Evolutionary conservation across 2,888 invertebrate genomes (phyloP).

Genomic region (Drosophila nr. perissopoda): DNA sequence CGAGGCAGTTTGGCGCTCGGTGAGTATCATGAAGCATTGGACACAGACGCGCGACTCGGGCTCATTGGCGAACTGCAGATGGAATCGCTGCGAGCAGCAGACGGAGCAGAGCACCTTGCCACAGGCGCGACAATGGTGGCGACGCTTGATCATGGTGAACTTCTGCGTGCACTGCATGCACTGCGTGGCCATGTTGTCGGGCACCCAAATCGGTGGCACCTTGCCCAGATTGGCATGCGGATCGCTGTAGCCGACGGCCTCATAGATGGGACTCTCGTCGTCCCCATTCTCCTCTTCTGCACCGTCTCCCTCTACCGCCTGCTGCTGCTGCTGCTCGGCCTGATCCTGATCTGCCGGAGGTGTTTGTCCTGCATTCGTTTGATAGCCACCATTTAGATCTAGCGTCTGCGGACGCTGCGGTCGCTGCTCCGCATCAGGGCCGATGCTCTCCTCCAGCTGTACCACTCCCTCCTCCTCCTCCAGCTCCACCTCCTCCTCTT

Average conservation of each 20-base stretch:
- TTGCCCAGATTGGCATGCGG: slow-evolving; percentile 87
- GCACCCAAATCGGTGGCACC: slow-evolving; percentile 94
- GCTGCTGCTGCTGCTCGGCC: background rate
- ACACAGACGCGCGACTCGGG: slow-evolving; percentile 92
- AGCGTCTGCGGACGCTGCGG: slow-evolving; percentile 83
- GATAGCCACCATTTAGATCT: slow-evolving; percentile 75
- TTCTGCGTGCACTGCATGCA: slow-evolving; percentile 93
- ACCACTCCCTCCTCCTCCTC: slow-evolving; percentile 15
- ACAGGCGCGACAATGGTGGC: slow-evolving; percentile 95
- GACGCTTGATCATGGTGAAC: slow-evolving; percentile 92
- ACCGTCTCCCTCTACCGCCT: background rate
- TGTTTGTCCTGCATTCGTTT: slow-evolving; percentile 80
- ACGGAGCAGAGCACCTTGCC: slow-evolving; percentile 92
- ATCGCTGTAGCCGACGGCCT: slow-evolving; percentile 81
- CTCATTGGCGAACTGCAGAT: slow-evolving; percentile 90
- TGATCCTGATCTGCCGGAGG: slow-evolving; percentile 66
- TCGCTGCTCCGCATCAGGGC: slow-evolving; percentile 57
- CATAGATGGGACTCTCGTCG: slow-evolving; percentile 67
- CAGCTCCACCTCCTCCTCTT: slow-evolving; percentile 41
- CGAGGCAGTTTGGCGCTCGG: slow-evolving; percentile 82
- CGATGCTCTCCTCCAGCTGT: slow-evolving; percentile 22
- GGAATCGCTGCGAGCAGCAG: slow-evolving; percentile 90
- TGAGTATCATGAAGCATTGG: slow-evolving; percentile 88
- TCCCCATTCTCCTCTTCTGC: background rate
- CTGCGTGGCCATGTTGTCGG: slow-evolving; percentile 91